These are phyloP conservation scores for Carollia perspicillata DNA, from an alignment of 2,113 vertebrate genomes.

Conservation along the genomic window DNA sequence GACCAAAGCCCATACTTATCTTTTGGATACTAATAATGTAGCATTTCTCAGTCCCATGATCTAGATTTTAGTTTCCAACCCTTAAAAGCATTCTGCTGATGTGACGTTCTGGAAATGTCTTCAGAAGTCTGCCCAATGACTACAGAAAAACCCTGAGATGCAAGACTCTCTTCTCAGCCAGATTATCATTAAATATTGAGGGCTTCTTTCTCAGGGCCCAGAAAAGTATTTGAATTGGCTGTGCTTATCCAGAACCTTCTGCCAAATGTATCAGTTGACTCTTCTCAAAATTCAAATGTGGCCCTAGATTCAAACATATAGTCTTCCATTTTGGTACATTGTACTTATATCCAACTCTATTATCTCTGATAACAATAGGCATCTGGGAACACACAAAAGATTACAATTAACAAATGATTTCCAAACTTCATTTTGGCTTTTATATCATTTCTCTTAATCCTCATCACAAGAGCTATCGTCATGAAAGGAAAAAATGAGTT, in stretches of 20 bases:
- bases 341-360: neutral
- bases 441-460: neutral
- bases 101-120: neutral
- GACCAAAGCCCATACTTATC: neutral
- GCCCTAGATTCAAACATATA: neutral
- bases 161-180: neutral
- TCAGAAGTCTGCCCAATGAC: neutral
- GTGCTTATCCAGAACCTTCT: neutral
- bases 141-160: neutral
- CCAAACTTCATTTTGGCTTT: neutral
- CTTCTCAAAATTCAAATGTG: neutral
- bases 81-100: neutral
- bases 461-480: neutral
- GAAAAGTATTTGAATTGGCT: slow-evolving; percentile 33
- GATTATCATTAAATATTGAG: neutral
- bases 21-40: neutral
- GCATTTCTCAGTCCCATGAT: neutral
- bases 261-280: neutral
- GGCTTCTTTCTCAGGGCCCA: neutral
- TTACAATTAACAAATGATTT: neutral
- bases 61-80: neutral
- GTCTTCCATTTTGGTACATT: neutral
- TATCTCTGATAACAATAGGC: neutral
- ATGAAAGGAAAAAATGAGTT: neutral
- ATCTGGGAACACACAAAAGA: neutral